Percentiles rank a stretch among this genome's conserved stretches.
phyloP scores from a whole-genome alignment of 2,888 invertebrate species.

The Dorcus hopei region DNA sequence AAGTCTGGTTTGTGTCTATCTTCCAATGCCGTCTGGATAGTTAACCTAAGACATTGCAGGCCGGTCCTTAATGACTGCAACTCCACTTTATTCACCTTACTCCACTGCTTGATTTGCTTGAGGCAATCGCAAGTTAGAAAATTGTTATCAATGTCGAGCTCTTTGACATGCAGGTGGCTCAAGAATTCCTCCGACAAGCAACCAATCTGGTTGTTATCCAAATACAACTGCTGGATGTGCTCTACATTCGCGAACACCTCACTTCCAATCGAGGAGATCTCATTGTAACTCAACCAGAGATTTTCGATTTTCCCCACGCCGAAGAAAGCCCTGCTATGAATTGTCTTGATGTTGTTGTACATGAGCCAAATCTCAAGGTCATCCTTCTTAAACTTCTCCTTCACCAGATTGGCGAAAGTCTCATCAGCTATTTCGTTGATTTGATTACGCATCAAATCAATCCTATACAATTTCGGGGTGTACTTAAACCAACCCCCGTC shows the following conservation, averaged over 20 bases:
- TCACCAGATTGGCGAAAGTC: constrained; percentile 34
- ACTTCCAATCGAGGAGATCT: constrained; percentile 28
- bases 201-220: constrained; percentile 34
- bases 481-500: constrained; percentile 36
- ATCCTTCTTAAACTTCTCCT: constrained; percentile 19
- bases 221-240: constrained; percentile 30
- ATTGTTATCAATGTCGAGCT: constrained; percentile 35
- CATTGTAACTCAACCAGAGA: constrained; percentile 36
- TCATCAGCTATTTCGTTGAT: constrained; percentile 30
- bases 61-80: constrained; percentile 21
- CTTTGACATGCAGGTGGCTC: constrained; percentile 22
- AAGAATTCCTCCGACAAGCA: constrained; percentile 35
- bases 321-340: constrained; percentile 32
- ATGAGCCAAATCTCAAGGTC: constrained; percentile 34
- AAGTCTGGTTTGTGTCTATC: background rate
- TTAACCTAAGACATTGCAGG: constrained; percentile 15
- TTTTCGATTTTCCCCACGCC: constrained; percentile 26
- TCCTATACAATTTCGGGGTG: constrained; percentile 35
- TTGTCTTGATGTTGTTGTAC: constrained; percentile 33
- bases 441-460: constrained; percentile 35
- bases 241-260: constrained; percentile 31
- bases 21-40: background rate
- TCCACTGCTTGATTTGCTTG: constrained; percentile 33
- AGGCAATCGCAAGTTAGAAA: constrained; percentile 38
- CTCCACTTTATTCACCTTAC: constrained; percentile 29